Evolutionary conservation across 1,140 invertebrate genomes (phyloP).

Genomic region (Macrostomum lignano): DNA sequence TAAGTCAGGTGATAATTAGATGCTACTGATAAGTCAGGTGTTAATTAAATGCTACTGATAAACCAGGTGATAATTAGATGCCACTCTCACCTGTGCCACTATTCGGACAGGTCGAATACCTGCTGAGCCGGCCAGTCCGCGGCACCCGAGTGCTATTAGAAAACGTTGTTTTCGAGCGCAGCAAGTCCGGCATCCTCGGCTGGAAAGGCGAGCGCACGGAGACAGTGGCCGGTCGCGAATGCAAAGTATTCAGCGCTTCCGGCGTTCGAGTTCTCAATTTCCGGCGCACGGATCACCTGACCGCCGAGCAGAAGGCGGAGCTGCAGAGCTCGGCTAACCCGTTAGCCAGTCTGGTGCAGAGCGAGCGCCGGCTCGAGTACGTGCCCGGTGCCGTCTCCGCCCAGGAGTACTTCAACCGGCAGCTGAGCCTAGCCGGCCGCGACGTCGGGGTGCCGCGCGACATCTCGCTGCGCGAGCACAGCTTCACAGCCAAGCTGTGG

Average conservation of each 20-base stretch:
- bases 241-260: slow-evolving; percentile 76
- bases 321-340: slow-evolving; percentile 11
- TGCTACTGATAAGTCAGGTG: no score
- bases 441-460: slow-evolving; percentile 73
- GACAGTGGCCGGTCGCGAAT: slow-evolving; percentile 55
- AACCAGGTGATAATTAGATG: no score
- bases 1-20: no score
- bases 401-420: slow-evolving; percentile 48
- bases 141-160: slow-evolving; percentile 83
- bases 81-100: no score
- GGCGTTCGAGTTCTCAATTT: slow-evolving; percentile 87
- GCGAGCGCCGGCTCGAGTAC: slow-evolving; percentile 10
- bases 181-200: slow-evolving; percentile 72
- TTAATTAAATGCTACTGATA: no score
- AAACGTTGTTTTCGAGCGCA: slow-evolving; percentile 87
- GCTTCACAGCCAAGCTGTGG: slow-evolving; percentile 67
- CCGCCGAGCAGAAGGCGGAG: slow-evolving; percentile 43
- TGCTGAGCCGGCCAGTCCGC: slow-evolving; percentile 37
- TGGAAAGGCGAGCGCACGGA: slow-evolving; percentile 80
- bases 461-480: slow-evolving; percentile 50
- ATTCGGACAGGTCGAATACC: no score
- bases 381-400: slow-evolving; percentile 47
- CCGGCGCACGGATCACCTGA: slow-evolving; percentile 67
- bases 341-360: slow-evolving; percentile 2
- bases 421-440: slow-evolving; percentile 40